phyloP scores from a whole-genome alignment of 2,113 vertebrate species.

The Thalassoma bifasciatum region DNA sequence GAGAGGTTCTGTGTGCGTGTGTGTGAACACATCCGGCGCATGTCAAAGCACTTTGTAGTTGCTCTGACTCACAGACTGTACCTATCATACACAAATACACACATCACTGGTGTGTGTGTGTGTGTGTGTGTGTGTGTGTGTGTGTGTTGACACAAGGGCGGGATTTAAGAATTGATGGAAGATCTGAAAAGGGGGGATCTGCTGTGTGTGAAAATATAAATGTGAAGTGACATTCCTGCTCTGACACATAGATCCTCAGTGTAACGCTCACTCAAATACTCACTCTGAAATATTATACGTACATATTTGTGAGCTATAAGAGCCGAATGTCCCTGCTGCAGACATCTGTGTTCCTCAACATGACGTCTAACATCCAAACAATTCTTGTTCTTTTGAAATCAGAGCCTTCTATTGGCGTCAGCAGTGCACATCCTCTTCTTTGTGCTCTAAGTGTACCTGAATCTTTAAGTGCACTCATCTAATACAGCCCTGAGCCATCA shows the following conservation, averaged over 20 bases:
- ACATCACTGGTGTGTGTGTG: not conserved
- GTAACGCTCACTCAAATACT: not conserved
- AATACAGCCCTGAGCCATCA: too few species aligned
- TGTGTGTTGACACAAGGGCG: constrained; percentile 12
- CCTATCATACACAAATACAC: constrained; percentile 13
- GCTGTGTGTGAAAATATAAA: constrained; percentile 2
- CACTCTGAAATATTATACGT: constrained; percentile 27
- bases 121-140: not conserved
- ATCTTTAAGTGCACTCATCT: not conserved
- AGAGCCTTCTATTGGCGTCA: not conserved
- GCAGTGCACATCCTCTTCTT: not conserved
- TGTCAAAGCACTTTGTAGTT: constrained; percentile 56
- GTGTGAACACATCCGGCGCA: constrained; percentile 60
- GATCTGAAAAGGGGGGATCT: constrained; percentile 43
- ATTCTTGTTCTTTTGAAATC: constrained; percentile 1
- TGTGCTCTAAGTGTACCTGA: not conserved
- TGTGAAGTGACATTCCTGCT: constrained; percentile 24
- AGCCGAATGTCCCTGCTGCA: not conserved
- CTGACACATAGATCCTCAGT: constrained; percentile 5
- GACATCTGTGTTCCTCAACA: not conserved
- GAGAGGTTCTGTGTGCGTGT: not conserved
- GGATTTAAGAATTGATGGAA: constrained; percentile 1
- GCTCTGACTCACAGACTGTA: constrained; percentile 64
- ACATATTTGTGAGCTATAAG: constrained; percentile 12
- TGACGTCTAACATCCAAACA: not conserved